These are phyloP conservation scores for Bathynomus jamesi DNA, from an alignment of 1,140 invertebrate species.

Conservation along the genomic window DNA sequence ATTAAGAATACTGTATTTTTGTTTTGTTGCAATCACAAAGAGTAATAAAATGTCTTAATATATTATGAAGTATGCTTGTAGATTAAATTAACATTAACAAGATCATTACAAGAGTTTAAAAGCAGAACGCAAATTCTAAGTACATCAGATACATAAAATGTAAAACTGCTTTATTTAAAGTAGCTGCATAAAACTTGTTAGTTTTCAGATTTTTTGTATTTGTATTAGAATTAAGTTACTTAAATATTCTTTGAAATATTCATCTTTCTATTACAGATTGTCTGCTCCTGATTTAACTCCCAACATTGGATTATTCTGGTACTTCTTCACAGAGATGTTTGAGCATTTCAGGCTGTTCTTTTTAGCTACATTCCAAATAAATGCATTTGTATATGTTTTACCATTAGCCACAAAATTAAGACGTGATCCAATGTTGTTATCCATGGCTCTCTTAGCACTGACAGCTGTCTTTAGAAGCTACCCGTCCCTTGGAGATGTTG, in stretches of 20 bases:
- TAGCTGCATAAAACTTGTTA: not conserved
- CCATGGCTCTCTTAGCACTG: constrained; percentile 72
- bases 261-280: constrained; percentile 51
- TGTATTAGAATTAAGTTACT: constrained; percentile 4
- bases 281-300: constrained; percentile 87
- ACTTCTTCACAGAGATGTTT: constrained; percentile 99
- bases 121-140: no score
- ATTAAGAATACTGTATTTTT: no score
- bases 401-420: constrained; percentile 78
- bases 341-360: constrained; percentile 94
- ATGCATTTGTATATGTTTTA: constrained; percentile 83
- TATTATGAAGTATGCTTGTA: no score
- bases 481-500: constrained; percentile 89
- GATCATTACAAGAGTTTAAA: no score
- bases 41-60: no score
- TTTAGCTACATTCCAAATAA: constrained; percentile 93
- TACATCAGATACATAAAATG: no score
- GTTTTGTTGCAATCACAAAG: no score
- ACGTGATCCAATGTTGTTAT: constrained; percentile 75
- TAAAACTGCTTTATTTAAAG: no score
- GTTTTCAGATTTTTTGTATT: constrained; percentile 13
- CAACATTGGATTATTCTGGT: constrained; percentile 98
- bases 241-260: constrained; percentile 22
- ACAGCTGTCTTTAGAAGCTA: constrained; percentile 94
- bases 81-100: no score